A percentile compares a stretch with the other conserved stretches of the same genome.
phyloP scores from a whole-genome alignment of 2,888 invertebrate species.

The Cryptops parisi region DNA sequence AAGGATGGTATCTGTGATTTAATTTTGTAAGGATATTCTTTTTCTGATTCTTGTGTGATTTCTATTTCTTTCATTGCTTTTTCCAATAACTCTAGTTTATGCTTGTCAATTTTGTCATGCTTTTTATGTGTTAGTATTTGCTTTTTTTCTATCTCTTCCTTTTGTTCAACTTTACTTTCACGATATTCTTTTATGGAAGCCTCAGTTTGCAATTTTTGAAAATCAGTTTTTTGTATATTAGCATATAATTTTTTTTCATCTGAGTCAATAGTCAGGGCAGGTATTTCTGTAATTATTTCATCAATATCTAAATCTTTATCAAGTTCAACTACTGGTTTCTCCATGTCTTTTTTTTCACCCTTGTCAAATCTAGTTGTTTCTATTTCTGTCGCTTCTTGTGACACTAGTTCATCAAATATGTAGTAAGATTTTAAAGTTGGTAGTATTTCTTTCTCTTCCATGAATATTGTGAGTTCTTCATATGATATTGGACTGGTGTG shows the following conservation, averaged over 20 bases:
- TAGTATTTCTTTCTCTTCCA: neutral
- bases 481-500: neutral
- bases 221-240: neutral
- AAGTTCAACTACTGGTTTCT: neutral
- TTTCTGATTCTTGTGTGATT: neutral
- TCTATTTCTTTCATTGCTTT: slow-evolving; percentile 6
- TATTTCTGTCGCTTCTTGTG: slow-evolving; percentile 5
- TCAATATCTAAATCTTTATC: neutral
- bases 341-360: neutral
- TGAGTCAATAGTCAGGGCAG: slow-evolving; percentile 3
- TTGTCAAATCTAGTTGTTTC: neutral
- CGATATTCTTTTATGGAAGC: neutral
- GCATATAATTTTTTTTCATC: slow-evolving; percentile 1
- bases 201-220: slow-evolving; percentile 12
- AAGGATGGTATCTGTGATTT: too few relatives aligned
- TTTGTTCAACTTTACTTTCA: slow-evolving; percentile 18
- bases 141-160: slow-evolving; percentile 18
- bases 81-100: slow-evolving; percentile 8
- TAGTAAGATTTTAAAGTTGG: too few relatives aligned
- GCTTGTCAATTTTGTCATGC: slow-evolving; percentile 11
- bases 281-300: neutral
- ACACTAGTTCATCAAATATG: neutral
- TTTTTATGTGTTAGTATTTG: slow-evolving; percentile 16
- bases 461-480: neutral
- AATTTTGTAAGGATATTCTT: too few relatives aligned